These are phyloP conservation scores for Sycobia sp. DNA, from an alignment of 1,140 invertebrate genomes.

Conservation along the genomic window DNA sequence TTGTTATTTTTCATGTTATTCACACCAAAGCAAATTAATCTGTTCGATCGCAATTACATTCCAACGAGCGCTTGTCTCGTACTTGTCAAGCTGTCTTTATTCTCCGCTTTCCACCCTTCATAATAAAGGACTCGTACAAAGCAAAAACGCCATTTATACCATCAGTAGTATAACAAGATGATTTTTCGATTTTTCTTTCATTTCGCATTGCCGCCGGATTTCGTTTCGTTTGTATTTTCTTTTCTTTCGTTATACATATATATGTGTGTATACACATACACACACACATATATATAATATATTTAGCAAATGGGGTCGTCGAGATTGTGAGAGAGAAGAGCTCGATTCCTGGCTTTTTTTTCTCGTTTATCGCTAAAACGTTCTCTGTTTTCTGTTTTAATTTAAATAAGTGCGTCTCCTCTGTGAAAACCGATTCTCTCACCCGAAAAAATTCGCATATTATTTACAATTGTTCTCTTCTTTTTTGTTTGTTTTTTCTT, in stretches of 20 bases:
- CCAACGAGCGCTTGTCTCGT: no score
- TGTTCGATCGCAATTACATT: no score
- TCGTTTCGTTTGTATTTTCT: no score
- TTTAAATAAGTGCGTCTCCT: slow-evolving; percentile 24
- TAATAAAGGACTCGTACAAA: slow-evolving; percentile 13
- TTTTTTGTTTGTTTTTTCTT: no score
- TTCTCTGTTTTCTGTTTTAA: slow-evolving; percentile 10
- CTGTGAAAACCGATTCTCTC: slow-evolving; percentile 14
- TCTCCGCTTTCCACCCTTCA: neutral
- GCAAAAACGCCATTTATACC: slow-evolving; percentile 19
- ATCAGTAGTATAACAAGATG: slow-evolving; percentile 17
- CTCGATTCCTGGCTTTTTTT: slow-evolving; percentile 23
- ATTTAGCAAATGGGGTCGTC: slow-evolving; percentile 16
- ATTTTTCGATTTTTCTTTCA: slow-evolving; percentile 11
- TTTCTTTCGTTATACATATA: slow-evolving; percentile 2
- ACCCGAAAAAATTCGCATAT: slow-evolving; percentile 15
- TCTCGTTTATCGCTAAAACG: no score
- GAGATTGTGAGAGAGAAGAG: slow-evolving; percentile 37
- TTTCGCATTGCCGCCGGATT: no score
- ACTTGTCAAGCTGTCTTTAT: no score
- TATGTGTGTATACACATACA: no score
- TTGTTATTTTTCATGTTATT: slow-evolving; percentile 10
- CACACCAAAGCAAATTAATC: slow-evolving; percentile 16
- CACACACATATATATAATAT: no score
- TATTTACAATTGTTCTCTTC: slow-evolving; percentile 30